A percentile compares a stretch with the other conserved stretches of the same genome.
These are phyloP conservation scores for Drosophila nannoptera DNA, from an alignment of 1,140 invertebrate genomes.

Conservation along the genomic window DNA sequence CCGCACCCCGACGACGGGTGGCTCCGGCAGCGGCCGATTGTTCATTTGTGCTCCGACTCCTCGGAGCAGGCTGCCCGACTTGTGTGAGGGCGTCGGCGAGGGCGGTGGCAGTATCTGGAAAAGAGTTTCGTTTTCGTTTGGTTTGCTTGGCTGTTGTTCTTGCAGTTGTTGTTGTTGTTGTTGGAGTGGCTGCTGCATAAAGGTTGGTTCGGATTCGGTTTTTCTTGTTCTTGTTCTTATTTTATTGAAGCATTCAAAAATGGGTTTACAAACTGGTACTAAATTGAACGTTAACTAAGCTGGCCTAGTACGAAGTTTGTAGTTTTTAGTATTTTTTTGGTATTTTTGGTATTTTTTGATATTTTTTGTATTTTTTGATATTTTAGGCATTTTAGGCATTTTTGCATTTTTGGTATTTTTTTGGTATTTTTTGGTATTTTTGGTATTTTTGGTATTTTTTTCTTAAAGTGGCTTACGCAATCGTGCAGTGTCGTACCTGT, in stretches of 20 bases:
- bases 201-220: constrained; percentile 38
- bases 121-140: constrained; percentile 45
- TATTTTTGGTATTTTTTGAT: background rate
- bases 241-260: constrained; percentile 71
- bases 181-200: constrained; percentile 30
- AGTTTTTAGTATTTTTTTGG: background rate
- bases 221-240: constrained; percentile 27
- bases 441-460: constrained; percentile 38
- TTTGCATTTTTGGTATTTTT: background rate
- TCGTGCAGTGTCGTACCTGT: constrained; percentile 80
- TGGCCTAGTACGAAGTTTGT: constrained; percentile 40
- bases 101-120: constrained; percentile 70
- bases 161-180: constrained; percentile 11
- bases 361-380: background rate
- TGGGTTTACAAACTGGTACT: constrained; percentile 66
- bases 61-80: constrained; percentile 58
- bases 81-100: constrained; percentile 72
- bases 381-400: constrained; percentile 36
- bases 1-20: constrained; percentile 39
- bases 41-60: constrained; percentile 41
- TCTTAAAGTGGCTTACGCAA: constrained; percentile 60
- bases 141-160: no score
- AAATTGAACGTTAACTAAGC: constrained; percentile 30
- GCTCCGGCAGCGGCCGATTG: constrained; percentile 74
- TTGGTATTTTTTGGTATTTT: background rate